Percentiles rank a stretch among this genome's conserved stretches.
phyloP scores from a whole-genome alignment of 2,113 vertebrate species.

The Ptilonorhynchus violaceus region DNA sequence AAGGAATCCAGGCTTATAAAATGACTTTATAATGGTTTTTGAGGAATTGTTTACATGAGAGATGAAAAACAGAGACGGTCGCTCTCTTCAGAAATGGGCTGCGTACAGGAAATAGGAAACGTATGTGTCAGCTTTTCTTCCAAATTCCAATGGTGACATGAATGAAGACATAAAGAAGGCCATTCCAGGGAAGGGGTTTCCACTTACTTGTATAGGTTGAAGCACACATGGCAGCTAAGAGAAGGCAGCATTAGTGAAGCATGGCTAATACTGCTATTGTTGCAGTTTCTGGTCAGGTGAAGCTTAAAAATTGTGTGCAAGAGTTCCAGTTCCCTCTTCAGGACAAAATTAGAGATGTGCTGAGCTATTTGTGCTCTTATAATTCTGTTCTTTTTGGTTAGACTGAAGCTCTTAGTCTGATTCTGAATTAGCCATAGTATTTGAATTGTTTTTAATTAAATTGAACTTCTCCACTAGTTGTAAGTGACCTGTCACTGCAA shows the following conservation, averaged over 20 bases:
- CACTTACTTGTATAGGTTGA: background rate
- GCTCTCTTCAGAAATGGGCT: background rate
- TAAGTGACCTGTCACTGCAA: background rate
- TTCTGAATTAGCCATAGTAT: background rate
- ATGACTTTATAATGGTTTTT: conserved; percentile 42
- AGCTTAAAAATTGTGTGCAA: background rate
- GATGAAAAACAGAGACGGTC: conserved; percentile 18
- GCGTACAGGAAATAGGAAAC: conserved; percentile 43
- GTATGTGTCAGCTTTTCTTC: conserved; percentile 29
- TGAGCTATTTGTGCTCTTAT: background rate
- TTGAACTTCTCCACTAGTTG: background rate
- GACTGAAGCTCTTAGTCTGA: background rate
- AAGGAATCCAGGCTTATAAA: background rate
- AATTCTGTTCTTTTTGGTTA: background rate
- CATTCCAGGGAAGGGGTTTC: background rate
- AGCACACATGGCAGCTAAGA: background rate
- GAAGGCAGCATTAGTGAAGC: background rate
- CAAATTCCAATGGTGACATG: background rate
- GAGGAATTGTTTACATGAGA: conserved; percentile 38
- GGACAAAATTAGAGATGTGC: background rate
- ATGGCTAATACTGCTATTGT: background rate
- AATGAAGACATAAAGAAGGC: background rate
- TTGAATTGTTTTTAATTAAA: conserved; percentile 10
- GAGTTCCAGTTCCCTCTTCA: background rate
- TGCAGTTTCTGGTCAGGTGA: background rate